phyloP scores from a whole-genome alignment of 2,797 vertebrate genomes.

The Heliangelus exortis region DNA sequence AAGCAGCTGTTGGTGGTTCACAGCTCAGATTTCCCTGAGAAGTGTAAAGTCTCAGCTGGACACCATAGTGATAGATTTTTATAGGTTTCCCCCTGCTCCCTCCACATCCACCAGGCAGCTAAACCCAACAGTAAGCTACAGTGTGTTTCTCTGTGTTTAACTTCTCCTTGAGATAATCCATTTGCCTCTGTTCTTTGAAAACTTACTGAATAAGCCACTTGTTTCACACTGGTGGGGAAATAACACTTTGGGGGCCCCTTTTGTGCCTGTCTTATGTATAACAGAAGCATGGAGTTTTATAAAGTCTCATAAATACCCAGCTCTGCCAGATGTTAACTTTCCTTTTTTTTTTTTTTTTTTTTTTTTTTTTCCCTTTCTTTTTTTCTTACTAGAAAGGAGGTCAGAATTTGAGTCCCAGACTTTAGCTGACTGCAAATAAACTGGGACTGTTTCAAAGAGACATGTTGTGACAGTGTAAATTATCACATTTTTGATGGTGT shows the following conservation, averaged over 20 bases:
- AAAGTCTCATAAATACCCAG: constrained; percentile 68
- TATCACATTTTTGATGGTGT: constrained; percentile 53
- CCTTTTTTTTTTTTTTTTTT: not conserved
- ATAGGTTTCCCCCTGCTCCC: constrained; percentile 48
- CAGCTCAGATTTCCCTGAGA: constrained; percentile 64
- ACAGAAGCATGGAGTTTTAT: constrained; percentile 68
- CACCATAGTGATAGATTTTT: constrained; percentile 70
- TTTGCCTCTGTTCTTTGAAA: constrained; percentile 76
- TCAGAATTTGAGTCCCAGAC: constrained; percentile 22
- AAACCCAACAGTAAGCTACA: constrained; percentile 64
- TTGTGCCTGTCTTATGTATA: constrained; percentile 68
- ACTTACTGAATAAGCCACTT: constrained; percentile 77
- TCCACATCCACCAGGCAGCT: constrained; percentile 43
- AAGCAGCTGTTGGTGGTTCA: constrained; percentile 72
- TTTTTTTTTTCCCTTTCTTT: not conserved
- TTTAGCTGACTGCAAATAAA: constrained; percentile 48
- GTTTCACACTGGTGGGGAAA: constrained; percentile 73
- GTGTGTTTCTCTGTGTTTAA: constrained; percentile 64
- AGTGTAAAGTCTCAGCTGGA: constrained; percentile 74
- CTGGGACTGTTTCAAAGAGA: constrained; percentile 46
- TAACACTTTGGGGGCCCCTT: constrained; percentile 72
- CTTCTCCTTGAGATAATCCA: constrained; percentile 70
- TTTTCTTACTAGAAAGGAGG: constrained; percentile 7
- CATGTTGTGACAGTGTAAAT: constrained; percentile 63
- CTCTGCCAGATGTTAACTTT: constrained; percentile 68